Evolutionary conservation across 2,888 invertebrate species (phyloP).

Genomic region (Iselma pallidipennis): DNA sequence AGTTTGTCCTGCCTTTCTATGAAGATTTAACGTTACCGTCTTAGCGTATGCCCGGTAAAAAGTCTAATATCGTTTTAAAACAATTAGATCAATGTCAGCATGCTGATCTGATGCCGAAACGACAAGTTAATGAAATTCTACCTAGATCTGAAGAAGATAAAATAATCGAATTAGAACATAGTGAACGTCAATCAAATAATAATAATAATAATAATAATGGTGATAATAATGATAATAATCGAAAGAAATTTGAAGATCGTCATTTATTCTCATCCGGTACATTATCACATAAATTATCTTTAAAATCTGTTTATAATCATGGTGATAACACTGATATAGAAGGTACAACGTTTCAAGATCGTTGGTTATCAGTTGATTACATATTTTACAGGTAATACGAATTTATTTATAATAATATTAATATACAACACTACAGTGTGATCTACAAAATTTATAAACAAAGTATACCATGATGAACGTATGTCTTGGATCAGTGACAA

Average conservation of each 20-base stretch:
- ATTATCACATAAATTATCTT: constrained; percentile 67
- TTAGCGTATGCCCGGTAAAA: no score
- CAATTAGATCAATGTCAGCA: constrained; percentile 52
- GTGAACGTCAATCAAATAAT: constrained; percentile 21
- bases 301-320: constrained; percentile 72
- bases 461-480: no score
- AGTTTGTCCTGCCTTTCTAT: no score
- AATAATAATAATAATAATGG: not conserved
- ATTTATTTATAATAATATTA: no score
- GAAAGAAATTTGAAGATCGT: no score
- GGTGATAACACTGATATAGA: constrained; percentile 55
- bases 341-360: constrained; percentile 77
- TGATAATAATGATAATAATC: constrained; percentile 38
- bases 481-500: no score
- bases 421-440: no score
- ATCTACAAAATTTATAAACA: no score
- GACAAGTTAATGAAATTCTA: constrained; percentile 31
- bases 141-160: constrained; percentile 38
- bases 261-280: constrained; percentile 63
- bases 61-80: constrained; percentile 12
- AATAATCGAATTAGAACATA: constrained; percentile 47
- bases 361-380: constrained; percentile 86
- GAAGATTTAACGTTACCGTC: no score
- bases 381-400: constrained; percentile 76
- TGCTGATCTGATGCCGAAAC: constrained; percentile 38